phyloP scores from a whole-genome alignment of 2,888 invertebrate genomes.

The Azorinus chamasolen region DNA sequence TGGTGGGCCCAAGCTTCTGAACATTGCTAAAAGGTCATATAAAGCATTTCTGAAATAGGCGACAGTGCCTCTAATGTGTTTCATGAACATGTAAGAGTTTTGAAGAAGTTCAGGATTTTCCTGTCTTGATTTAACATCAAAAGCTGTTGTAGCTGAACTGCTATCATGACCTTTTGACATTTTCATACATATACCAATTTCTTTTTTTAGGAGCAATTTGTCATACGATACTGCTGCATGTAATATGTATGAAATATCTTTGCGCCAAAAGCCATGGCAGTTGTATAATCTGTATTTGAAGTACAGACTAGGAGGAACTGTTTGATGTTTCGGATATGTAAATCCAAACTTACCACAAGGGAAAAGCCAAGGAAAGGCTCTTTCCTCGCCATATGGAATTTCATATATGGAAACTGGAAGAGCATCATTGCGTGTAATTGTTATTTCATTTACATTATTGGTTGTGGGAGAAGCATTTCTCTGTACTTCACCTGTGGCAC shows the following conservation, averaged over 20 bases:
- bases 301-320: background rate
- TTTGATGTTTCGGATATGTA: background rate
- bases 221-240: slow-evolving; percentile 21
- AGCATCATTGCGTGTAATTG: background rate
- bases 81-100: slow-evolving; percentile 32
- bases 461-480: too few relatives aligned
- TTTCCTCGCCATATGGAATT: slow-evolving; percentile 14
- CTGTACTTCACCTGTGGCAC: too few relatives aligned
- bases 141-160: background rate
- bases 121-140: background rate
- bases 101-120: slow-evolving; percentile 10
- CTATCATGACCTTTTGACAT: background rate
- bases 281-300: slow-evolving; percentile 10
- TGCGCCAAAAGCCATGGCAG: slow-evolving; percentile 10
- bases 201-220: slow-evolving; percentile 11
- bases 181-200: slow-evolving; percentile 18
- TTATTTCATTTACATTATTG: too few relatives aligned
- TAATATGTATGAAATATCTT: slow-evolving; percentile 18
- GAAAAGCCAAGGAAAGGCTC: slow-evolving; percentile 23
- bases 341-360: slow-evolving; percentile 20
- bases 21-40: slow-evolving; percentile 18
- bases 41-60: slow-evolving; percentile 21
- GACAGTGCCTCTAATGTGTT: slow-evolving; percentile 24
- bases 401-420: slow-evolving; percentile 30
- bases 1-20: slow-evolving; percentile 11